Evolutionary conservation across 2,113 vertebrate species (phyloP).

Genomic region (Apistogramma diplotaenia): DNA sequence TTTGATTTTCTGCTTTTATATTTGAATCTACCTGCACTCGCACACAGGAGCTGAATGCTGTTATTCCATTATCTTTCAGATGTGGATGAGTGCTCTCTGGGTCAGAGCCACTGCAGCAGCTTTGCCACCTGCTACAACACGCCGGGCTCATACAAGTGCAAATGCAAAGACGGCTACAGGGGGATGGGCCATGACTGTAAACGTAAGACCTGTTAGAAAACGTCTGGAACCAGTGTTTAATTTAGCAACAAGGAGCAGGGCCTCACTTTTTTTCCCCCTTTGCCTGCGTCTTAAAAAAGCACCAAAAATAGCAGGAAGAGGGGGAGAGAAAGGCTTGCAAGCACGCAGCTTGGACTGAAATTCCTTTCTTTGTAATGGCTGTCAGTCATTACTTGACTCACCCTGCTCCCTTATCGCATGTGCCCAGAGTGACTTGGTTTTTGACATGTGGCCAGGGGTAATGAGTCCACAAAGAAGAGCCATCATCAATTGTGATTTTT

Average conservation of each 20-base stretch:
- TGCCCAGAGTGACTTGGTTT: slow-evolving; percentile 1
- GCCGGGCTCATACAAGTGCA: slow-evolving; percentile 92
- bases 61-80: slow-evolving; percentile 77
- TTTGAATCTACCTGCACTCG: slow-evolving; percentile 16
- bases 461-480: slow-evolving; percentile 12
- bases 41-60: slow-evolving; percentile 18
- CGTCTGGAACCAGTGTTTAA: slow-evolving; percentile 4
- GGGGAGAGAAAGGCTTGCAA: slow-evolving; percentile 22
- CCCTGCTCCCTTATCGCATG: slow-evolving; percentile 20
- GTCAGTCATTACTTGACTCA: slow-evolving; percentile 54
- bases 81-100: slow-evolving; percentile 88
- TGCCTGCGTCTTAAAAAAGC: slow-evolving; percentile 14
- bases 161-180: slow-evolving; percentile 89
- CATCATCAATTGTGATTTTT: slow-evolving; percentile 27
- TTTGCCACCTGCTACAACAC: slow-evolving; percentile 90
- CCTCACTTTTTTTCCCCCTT: slow-evolving; percentile 35
- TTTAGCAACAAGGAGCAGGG: slow-evolving; percentile 10
- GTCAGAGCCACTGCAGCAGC: slow-evolving; percentile 83
- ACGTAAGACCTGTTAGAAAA: slow-evolving; percentile 78
- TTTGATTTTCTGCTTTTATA: slow-evolving; percentile 33
- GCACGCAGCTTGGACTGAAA: slow-evolving; percentile 15
- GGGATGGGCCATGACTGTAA: slow-evolving; percentile 86
- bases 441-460: slow-evolving; percentile 36
- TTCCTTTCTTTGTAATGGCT: slow-evolving; percentile 54
- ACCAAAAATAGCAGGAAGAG: slow-evolving; percentile 4